Base-by-base conservation (phyloP, 2,888 invertebrate genomes). In the Drosophila subsilvestris region DNA sequence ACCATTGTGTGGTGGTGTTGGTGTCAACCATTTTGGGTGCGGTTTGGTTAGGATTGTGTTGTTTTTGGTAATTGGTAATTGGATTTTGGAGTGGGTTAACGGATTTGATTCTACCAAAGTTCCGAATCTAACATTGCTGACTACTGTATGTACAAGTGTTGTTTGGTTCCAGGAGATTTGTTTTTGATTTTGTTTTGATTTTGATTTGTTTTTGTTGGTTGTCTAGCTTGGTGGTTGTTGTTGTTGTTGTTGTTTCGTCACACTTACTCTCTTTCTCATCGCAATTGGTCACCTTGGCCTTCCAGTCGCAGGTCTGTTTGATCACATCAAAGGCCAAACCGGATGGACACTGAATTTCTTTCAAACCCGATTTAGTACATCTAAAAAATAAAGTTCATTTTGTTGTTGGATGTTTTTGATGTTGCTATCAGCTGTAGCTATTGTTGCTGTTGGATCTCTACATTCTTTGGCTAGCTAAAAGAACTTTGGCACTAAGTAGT, bases 271-370 rank as follows among this genome's bases (percentile, higher is more conserved):
- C 97, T 93, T 97, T 95, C 94, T 96, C 96, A 95, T 97, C 96
- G 96, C 98, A 98, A 96, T 96, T 98, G 94, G 94, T 95, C 94
- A 98, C 98, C 95, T 98, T 97, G 94, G 97, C 97, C 95, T 97
- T 98, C 98, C 98, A 98, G 95, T 98, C 97, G 94, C 98, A 98
- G 93, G 98, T 98, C 95, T 98, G 98, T 95, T 97, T 98, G 94
- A 97, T 96, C 94, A 98, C 95, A 95, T 98, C 98, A 95, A 98
- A 98, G 94, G 97, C 96, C 95, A 98, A 95, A 94, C 98, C 98
- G 93, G 97, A 97, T 93, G 98, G 98, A 94, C 98, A 98, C 94
- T 97, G 97, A 94, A 98, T 97, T 95, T 97, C 96, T 96, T 97
- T 97, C 94, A 97, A 96, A 95, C 97, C 97, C 94, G 97, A 96